Evolutionary conservation across 2,888 invertebrate genomes (phyloP), one percentile per base, ranked within the genome.

Genomic region (Hydrotaea diabolus): DNA sequence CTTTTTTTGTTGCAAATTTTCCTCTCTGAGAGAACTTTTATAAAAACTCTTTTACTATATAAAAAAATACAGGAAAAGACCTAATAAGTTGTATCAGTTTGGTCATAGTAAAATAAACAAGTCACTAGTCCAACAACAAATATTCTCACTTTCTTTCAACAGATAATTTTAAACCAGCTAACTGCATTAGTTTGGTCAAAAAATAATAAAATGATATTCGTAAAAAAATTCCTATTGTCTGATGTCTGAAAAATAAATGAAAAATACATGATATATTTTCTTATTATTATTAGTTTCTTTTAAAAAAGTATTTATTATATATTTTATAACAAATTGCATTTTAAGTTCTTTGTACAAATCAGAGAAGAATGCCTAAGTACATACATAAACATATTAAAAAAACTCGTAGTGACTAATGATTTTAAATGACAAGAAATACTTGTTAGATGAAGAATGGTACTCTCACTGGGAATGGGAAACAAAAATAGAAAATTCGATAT

Each of bases 341-440:
- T 71, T 31, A 31, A 53, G 0, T 66, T 66, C 39, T 73, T 64
- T 73, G 73, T 53, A 69, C 21, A 23, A 26, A 59, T 26, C 23
- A 36, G 39, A 73, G 43, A 73, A 36, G 43, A 77, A 69, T 55
- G 46, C 62, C 80, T 77, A 75, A 80, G 49, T 66, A 73, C 57
- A 71, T 62, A 17, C 31, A 31, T 31, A 31, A n/a, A n/a, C n/a
- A n/a, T 7, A 31, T 31, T 31, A 31, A 31, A 31, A 62, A 77
- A 77, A 75, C 19, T 39, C 39, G 57, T 75, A 46, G 31, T 73
- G 69, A 59, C 59, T 82, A 72, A 66, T 66, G 21, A 17, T 57
- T 43, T 64, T 59, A 21, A 26, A 74, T 21, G 64, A 66, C 79
- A 77, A 82, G 21, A 77, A 83, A 80, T 76, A 76, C 79, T 79